Conservation (phyloP, 2,113 vertebrate genomes). For the Toxotes jaculatrix region DNA sequence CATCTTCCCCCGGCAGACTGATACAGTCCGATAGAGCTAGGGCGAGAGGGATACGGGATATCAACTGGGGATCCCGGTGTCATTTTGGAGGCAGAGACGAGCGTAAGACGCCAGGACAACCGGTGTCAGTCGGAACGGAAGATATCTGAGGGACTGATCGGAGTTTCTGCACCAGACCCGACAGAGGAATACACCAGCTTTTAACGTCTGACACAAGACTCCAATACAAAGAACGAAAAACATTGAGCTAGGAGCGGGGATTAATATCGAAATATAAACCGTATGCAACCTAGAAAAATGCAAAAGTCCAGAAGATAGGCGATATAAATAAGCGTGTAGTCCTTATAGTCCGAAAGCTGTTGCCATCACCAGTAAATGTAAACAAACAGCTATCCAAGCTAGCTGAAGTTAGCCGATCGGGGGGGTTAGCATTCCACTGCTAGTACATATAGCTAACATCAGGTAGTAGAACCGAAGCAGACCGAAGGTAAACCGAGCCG, state of each 20-base stretch:
- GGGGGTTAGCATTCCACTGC: constrained; percentile 56
- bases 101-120: constrained; percentile 37
- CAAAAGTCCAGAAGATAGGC: neutral
- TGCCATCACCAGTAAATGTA: constrained; percentile 57
- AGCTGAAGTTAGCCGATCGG: constrained; percentile 58
- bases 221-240: constrained; percentile 72
- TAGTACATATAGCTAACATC: constrained; percentile 51
- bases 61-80: constrained; percentile 47
- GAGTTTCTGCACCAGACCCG: neutral
- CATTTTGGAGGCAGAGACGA: constrained; percentile 50
- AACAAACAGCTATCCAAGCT: constrained; percentile 70
- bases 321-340: neutral
- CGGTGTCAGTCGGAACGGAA: constrained; percentile 14
- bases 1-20: constrained; percentile 81
- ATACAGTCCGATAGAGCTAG: constrained; percentile 41
- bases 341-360: neutral
- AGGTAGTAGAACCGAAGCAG: constrained; percentile 1
- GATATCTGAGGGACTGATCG: neutral
- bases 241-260: constrained; percentile 32
- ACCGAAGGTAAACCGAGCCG: neutral
- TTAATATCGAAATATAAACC: constrained; percentile 20
- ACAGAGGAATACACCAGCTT: constrained; percentile 32
- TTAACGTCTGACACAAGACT: constrained; percentile 28
- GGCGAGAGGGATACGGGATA: constrained; percentile 42
- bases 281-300: neutral